Evolutionary conservation across 2,797 vertebrate genomes (phyloP).

Genomic region (Allenopithecus nigroviridis): DNA sequence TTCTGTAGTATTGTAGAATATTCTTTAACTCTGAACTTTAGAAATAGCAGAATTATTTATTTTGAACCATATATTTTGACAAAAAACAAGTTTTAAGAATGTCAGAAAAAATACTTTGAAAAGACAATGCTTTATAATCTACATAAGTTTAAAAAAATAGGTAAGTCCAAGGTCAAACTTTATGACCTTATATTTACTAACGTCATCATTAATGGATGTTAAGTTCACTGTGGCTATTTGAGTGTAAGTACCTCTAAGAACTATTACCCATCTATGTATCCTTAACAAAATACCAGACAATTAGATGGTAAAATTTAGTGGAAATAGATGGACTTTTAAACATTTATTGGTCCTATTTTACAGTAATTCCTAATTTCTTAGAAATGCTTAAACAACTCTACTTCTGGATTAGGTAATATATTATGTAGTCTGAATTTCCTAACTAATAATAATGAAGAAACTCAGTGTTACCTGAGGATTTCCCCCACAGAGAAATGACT

Average conservation of each 20-base stretch:
- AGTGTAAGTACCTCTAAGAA: not conserved
- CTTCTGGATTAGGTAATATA: not conserved
- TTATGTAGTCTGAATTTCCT: not conserved
- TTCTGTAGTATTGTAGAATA: not conserved
- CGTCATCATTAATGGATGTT: not conserved
- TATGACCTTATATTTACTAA: not conserved
- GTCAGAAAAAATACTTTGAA: constrained; percentile 17
- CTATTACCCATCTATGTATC: not conserved
- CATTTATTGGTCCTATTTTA: constrained; percentile 1
- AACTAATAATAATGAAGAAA: constrained; percentile 8
- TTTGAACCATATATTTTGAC: not conserved
- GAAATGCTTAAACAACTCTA: constrained; percentile 1
- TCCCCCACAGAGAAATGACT: not conserved
- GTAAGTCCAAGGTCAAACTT: not conserved
- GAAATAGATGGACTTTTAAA: not conserved
- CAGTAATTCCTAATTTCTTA: not conserved
- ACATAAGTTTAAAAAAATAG: constrained; percentile 2
- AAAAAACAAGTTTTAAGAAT: constrained; percentile 40
- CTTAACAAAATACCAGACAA: not conserved
- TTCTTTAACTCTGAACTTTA: constrained; percentile 6
- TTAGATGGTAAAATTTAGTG: not conserved
- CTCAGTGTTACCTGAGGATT: not conserved
- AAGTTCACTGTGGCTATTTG: not conserved
- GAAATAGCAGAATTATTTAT: constrained; percentile 19
- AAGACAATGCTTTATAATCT: not conserved